Evolutionary conservation across 2,888 invertebrate genomes (phyloP).

Genomic region (Invenusta paracnida): DNA sequence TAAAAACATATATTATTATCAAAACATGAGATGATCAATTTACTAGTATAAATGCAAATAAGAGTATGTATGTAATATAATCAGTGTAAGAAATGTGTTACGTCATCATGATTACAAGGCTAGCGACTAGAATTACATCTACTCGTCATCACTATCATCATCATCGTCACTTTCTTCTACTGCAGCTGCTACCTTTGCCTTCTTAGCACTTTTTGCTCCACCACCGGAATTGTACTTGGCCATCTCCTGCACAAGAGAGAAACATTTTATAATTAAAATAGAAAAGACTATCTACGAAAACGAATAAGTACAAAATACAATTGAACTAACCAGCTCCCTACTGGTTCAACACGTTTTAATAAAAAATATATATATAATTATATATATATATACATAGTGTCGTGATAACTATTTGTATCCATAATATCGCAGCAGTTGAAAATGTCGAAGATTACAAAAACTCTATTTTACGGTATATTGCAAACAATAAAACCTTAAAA

Average conservation of each 20-base stretch:
- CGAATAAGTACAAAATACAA: neutral
- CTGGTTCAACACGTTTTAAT: too few relatives aligned
- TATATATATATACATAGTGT: too few relatives aligned
- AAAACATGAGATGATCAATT: neutral
- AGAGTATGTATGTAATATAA: neutral
- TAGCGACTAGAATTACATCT: neutral
- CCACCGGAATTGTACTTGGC: neutral
- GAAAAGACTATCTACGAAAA: neutral
- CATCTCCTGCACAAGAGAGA: too few relatives aligned
- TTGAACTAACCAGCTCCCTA: too few relatives aligned
- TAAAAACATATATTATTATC: neutral
- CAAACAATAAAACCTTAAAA: neutral
- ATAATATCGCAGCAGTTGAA: too few relatives aligned
- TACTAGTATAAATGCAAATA: neutral
- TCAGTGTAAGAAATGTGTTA: neutral
- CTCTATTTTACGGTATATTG: neutral
- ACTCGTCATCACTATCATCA: neutral
- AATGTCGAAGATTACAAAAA: too few relatives aligned
- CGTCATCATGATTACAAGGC: neutral
- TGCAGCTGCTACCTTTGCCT: neutral
- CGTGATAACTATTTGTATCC: too few relatives aligned
- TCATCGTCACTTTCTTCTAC: neutral
- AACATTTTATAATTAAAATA: too few relatives aligned
- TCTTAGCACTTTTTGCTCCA: neutral
- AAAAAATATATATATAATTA: too few relatives aligned